These are phyloP conservation scores for Capitulum mitella DNA, from an alignment of 2,888 invertebrate genomes.

Conservation along the genomic window DNA sequence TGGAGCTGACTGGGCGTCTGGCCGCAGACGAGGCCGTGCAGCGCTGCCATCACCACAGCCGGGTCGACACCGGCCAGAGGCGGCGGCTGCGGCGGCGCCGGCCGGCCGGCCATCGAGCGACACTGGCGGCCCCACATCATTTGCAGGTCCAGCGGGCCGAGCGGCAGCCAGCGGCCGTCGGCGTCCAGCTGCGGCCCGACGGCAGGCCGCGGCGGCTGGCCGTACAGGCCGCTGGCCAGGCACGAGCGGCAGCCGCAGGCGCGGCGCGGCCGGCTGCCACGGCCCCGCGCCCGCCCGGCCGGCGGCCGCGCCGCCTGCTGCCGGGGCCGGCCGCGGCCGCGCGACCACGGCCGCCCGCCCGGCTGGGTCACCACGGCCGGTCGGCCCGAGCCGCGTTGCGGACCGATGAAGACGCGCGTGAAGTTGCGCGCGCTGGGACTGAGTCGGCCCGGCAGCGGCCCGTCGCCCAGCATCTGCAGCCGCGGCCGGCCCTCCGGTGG, in stretches of 20 bases:
- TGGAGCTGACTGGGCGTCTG: background rate
- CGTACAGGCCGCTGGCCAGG: background rate
- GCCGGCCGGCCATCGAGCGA: background rate
- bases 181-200: background rate
- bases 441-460: background rate
- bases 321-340: background rate
- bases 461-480: background rate
- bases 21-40: background rate
- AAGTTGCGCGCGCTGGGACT: background rate
- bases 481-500: background rate
- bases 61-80: background rate
- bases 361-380: background rate
- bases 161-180: conserved; percentile 21
- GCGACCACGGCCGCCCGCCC: background rate
- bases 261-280: background rate
- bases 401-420: background rate
- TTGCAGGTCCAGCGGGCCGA: conserved; percentile 4
- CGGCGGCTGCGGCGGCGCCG: background rate
- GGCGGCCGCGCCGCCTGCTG: no score
- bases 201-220: background rate
- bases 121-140: background rate
- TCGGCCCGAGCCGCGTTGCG: background rate
- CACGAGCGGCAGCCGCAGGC: background rate
- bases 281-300: background rate
- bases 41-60: background rate